Conservation (phyloP, 1,140 invertebrate species). For the Agrilus planipennis region DNA sequence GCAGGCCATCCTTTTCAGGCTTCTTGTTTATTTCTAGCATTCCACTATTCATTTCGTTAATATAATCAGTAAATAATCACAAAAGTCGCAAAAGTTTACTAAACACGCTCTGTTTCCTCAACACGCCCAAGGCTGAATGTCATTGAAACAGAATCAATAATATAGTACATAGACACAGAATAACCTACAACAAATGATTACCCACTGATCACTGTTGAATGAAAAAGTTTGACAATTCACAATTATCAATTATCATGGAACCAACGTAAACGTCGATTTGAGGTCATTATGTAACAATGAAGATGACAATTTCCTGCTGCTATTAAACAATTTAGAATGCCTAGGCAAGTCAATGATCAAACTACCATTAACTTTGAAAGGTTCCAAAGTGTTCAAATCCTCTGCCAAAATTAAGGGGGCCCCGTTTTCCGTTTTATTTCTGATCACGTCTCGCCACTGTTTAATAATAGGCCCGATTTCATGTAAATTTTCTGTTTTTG, state of each 20-base stretch:
- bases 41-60: slow-evolving; percentile 10
- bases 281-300: slow-evolving; percentile 13
- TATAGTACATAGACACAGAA: no score
- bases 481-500: slow-evolving; percentile 43
- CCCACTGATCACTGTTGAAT: no score
- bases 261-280: slow-evolving; percentile 22
- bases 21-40: slow-evolving; percentile 26
- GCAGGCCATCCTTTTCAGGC: slow-evolving; percentile 12
- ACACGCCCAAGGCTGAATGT: no score
- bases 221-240: no score
- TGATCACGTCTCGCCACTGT: slow-evolving; percentile 43
- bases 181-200: no score
- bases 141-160: no score
- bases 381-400: slow-evolving; percentile 24
- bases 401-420: slow-evolving; percentile 32
- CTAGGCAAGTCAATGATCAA: slow-evolving; percentile 32
- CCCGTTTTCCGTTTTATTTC: slow-evolving; percentile 38
- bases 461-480: slow-evolving; percentile 43
- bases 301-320: slow-evolving; percentile 14
- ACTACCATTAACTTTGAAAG: slow-evolving; percentile 25
- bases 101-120: no score
- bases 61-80: no score
- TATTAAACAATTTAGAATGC: slow-evolving; percentile 20
- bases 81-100: no score
- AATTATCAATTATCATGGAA: no score